Conservation (phyloP, 2,888 invertebrate genomes). For the Macrosoma leucophasiata region DNA sequence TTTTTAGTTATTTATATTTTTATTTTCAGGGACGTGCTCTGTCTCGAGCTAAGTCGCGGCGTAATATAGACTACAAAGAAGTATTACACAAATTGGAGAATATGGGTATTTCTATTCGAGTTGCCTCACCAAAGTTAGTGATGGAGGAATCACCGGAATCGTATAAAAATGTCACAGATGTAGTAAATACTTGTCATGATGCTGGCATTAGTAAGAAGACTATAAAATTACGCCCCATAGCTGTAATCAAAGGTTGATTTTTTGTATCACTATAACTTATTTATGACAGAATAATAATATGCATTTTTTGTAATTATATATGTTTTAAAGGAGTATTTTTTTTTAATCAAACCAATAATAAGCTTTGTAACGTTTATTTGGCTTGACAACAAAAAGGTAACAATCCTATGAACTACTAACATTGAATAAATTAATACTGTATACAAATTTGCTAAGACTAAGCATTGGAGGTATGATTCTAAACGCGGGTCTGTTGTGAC, state of each 20-base stretch:
- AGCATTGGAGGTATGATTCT: slow-evolving; percentile 43
- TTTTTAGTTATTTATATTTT: slow-evolving; percentile 10
- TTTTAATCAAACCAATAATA: slow-evolving; percentile 18
- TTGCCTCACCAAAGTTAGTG: slow-evolving; percentile 98
- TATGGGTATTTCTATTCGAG: slow-evolving; percentile 94
- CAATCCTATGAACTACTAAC: slow-evolving; percentile 37
- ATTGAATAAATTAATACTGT: slow-evolving; percentile 60
- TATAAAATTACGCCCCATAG: slow-evolving; percentile 97
- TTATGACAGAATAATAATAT: neutral
- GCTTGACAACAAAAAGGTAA: slow-evolving; percentile 34
- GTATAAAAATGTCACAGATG: slow-evolving; percentile 99
- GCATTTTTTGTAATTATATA: too few species aligned
- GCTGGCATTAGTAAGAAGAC: slow-evolving; percentile 98
- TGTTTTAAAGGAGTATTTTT: too few species aligned
- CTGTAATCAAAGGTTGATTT: slow-evolving; percentile 95
- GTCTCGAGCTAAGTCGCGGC: slow-evolving; percentile 96
- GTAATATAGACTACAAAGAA: slow-evolving; percentile 94
- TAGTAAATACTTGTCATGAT: slow-evolving; percentile 97
- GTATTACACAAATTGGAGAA: slow-evolving; percentile 89
- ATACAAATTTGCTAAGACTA: slow-evolving; percentile 32
- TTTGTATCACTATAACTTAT: slow-evolving; percentile 1
- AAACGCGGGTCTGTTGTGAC: slow-evolving; percentile 16
- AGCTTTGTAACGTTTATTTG: slow-evolving; percentile 22
- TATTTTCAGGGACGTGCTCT: slow-evolving; percentile 91
- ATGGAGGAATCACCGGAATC: slow-evolving; percentile 99